Evolutionary conservation across 2,888 invertebrate genomes (phyloP).

Genomic region (Lydus trimaculatus): DNA sequence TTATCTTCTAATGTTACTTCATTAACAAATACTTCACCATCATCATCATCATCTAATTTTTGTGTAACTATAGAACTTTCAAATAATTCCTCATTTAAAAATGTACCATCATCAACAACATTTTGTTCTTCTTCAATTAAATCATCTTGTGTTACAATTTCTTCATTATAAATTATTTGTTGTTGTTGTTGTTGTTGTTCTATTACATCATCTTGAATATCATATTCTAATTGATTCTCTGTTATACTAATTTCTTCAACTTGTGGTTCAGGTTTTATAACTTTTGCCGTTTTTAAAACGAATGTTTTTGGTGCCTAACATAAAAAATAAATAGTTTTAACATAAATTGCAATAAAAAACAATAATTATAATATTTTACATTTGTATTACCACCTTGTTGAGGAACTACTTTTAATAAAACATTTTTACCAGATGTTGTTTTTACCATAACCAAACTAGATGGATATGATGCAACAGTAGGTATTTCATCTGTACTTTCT

Average conservation of each 20-base stretch:
- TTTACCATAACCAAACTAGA: constrained; percentile 59
- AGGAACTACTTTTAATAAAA: constrained; percentile 57
- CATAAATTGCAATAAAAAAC: background rate
- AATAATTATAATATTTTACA: constrained; percentile 13
- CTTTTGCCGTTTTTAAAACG: constrained; percentile 47
- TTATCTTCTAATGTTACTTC: constrained; percentile 58
- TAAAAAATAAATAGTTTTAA: background rate
- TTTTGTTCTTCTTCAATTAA: constrained; percentile 27
- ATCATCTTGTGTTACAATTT: constrained; percentile 34
- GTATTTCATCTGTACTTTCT: constrained; percentile 36
- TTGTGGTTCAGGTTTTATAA: constrained; percentile 39
- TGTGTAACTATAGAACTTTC: constrained; percentile 46
- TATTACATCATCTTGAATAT: constrained; percentile 27
- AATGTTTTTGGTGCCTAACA: constrained; percentile 47
- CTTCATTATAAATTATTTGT: constrained; percentile 35
- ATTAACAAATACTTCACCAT: constrained; percentile 51
- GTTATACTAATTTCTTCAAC: constrained; percentile 37
- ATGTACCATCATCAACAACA: constrained; percentile 45
- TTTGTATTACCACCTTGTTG: constrained; percentile 35
- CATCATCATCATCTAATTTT: constrained; percentile 47
- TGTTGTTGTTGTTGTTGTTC: constrained; percentile 30
- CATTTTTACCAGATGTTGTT: constrained; percentile 59
- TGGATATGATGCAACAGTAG: constrained; percentile 42
- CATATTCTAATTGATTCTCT: constrained; percentile 30
- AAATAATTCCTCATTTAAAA: constrained; percentile 52